Conservation (phyloP, 2,888 invertebrate species). For the Augiades crinisus region DNA sequence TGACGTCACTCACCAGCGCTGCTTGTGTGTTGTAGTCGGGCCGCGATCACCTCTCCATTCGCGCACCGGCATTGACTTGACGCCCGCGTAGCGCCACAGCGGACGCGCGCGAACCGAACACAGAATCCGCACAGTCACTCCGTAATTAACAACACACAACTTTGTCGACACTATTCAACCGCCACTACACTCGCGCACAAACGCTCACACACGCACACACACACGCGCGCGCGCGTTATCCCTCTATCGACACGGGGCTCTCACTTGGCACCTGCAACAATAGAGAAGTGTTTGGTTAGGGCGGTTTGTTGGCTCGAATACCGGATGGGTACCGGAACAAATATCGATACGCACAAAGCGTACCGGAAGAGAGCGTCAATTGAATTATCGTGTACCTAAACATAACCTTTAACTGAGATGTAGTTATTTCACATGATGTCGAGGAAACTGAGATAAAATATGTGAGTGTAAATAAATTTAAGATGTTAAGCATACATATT, state of each 20-base stretch:
- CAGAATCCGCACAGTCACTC: slow-evolving; percentile 40
- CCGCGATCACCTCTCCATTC: slow-evolving; percentile 80
- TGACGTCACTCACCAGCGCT: slow-evolving; percentile 72
- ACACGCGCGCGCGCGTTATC: slow-evolving; percentile 34
- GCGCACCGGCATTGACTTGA: slow-evolving; percentile 74
- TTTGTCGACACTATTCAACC: not conserved
- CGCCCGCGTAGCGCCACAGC: slow-evolving; percentile 64
- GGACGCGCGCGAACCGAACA: slow-evolving; percentile 48
- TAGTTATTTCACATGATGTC: no score
- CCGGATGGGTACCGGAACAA: slow-evolving; percentile 6
- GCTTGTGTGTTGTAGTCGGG: slow-evolving; percentile 71
- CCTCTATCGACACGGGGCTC: slow-evolving; percentile 38
- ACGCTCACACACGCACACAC: slow-evolving; percentile 40
- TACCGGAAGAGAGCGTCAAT: not conserved
- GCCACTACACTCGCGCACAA: slow-evolving; percentile 36
- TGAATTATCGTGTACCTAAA: not conserved
- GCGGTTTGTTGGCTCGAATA: not conserved
- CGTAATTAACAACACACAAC: slow-evolving; percentile 31
- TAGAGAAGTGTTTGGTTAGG: slow-evolving; percentile 30
- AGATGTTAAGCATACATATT: no score
- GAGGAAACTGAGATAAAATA: no score
- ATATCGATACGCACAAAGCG: not conserved
- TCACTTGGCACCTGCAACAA: slow-evolving; percentile 60
- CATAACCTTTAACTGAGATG: no score
- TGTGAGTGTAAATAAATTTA: no score